phyloP scores from a whole-genome alignment of 1,140 invertebrate genomes.

The Drosophila bifasciata region DNA sequence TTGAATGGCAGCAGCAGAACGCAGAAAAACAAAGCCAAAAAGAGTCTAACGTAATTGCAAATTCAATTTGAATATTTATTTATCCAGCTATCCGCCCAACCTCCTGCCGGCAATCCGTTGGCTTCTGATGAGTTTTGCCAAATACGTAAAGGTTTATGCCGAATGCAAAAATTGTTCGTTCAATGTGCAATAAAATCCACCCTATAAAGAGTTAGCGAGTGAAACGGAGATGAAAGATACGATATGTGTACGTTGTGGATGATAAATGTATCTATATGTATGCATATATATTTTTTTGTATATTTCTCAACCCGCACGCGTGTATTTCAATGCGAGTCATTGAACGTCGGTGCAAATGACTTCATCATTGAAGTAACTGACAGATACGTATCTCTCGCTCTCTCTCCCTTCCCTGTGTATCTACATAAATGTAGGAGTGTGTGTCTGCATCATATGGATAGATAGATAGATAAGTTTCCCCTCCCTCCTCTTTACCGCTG shows the following conservation, averaged over 20 bases:
- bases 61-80: conserved; percentile 33
- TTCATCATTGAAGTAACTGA: conserved; percentile 62
- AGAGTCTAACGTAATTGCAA: conserved; percentile 35
- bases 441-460: conserved; percentile 17
- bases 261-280: neutral
- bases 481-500: neutral
- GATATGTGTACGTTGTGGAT: neutral
- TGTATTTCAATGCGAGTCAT: conserved; percentile 55
- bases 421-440: conserved; percentile 41
- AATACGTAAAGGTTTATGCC: conserved; percentile 46
- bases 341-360: conserved; percentile 71
- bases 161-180: conserved; percentile 30
- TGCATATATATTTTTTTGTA: conserved; percentile 22
- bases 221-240: conserved; percentile 17
- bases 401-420: neutral
- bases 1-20: conserved; percentile 3
- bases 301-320: conserved; percentile 26
- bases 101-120: conserved; percentile 3
- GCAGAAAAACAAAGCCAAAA: conserved; percentile 36
- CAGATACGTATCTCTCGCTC: conserved; percentile 39
- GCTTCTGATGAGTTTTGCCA: conserved; percentile 51
- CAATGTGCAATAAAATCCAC: conserved; percentile 36
- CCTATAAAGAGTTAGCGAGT: conserved; percentile 11
- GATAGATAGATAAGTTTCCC: conserved; percentile 25
- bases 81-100: neutral